Evolutionary conservation across 2,113 vertebrate genomes (phyloP).

Genomic region (Callocephalon fimbriatum): DNA sequence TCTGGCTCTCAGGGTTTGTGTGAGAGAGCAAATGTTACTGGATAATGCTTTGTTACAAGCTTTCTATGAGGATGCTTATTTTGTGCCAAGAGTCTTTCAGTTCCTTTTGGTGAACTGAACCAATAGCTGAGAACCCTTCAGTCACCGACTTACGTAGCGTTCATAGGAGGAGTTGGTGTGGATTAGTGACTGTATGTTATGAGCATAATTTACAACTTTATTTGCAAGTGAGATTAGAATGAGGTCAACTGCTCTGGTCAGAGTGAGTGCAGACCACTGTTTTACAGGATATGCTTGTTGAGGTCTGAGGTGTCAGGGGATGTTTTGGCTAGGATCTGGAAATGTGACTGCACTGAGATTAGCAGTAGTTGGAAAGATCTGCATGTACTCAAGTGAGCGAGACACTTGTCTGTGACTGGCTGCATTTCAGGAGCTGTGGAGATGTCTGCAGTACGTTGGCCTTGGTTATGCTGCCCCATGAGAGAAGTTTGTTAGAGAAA

Average conservation of each 20-base stretch:
- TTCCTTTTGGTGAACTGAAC: neutral
- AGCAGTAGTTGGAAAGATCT: neutral
- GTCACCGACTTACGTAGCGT: fast-evolving
- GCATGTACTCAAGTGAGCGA: neutral
- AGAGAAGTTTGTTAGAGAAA: neutral
- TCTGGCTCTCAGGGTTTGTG: neutral
- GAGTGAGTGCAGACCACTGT: neutral
- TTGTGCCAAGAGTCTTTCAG: neutral
- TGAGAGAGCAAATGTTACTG: neutral
- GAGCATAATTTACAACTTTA: neutral
- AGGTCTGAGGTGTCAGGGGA: neutral
- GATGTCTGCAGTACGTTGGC: neutral
- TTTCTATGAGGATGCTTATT: neutral
- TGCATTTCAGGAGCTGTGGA: neutral
- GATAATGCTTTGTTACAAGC: neutral
- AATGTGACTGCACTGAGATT: neutral
- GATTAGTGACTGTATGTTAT: neutral
- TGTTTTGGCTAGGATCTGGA: neutral
- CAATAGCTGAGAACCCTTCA: neutral
- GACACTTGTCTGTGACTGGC: neutral
- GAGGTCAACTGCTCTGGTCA: neutral
- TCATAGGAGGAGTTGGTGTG: neutral
- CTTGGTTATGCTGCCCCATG: neutral
- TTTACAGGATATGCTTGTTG: neutral
- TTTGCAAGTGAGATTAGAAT: neutral